phyloP scores from a whole-genome alignment of 2,113 vertebrate genomes.

The Diglossa brunneiventris region DNA sequence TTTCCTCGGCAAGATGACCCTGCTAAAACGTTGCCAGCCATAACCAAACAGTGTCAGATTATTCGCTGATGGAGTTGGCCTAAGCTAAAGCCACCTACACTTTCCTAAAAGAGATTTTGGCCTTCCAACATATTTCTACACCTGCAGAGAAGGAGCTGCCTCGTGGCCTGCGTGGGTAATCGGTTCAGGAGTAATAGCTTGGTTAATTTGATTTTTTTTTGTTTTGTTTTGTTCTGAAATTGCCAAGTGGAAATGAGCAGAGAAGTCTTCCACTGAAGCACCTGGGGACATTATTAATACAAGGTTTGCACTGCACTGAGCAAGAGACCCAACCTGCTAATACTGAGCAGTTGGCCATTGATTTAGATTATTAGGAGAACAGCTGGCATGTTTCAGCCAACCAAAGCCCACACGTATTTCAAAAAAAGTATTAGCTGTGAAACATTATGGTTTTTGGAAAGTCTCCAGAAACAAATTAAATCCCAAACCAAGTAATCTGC shows the following conservation, averaged over 20 bases:
- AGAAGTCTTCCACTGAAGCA: neutral
- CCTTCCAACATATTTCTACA: neutral
- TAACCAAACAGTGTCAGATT: neutral
- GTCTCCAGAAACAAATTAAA: slow-evolving; percentile 42
- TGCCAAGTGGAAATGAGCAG: neutral
- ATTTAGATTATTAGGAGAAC: slow-evolving; percentile 63
- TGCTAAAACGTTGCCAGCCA: neutral
- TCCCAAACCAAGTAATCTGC: slow-evolving; percentile 45
- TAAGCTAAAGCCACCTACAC: neutral
- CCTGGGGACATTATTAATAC: neutral
- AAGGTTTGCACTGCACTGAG: neutral
- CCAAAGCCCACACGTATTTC: slow-evolving; percentile 24
- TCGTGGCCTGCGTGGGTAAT: neutral
- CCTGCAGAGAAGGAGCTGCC: neutral
- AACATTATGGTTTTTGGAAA: slow-evolving; percentile 45
- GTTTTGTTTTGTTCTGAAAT: neutral
- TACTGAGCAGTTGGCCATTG: slow-evolving; percentile 45
- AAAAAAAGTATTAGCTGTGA: slow-evolving; percentile 28
- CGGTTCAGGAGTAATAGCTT: neutral
- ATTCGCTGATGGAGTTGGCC: neutral
- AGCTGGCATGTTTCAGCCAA: slow-evolving; percentile 65
- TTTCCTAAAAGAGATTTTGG: neutral
- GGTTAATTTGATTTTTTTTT: neutral
- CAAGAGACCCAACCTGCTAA: slow-evolving; percentile 29
- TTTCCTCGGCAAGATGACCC: neutral